These are phyloP conservation scores for Hyposoter didymator DNA, from an alignment of 2,888 invertebrate species.

Conservation along the genomic window DNA sequence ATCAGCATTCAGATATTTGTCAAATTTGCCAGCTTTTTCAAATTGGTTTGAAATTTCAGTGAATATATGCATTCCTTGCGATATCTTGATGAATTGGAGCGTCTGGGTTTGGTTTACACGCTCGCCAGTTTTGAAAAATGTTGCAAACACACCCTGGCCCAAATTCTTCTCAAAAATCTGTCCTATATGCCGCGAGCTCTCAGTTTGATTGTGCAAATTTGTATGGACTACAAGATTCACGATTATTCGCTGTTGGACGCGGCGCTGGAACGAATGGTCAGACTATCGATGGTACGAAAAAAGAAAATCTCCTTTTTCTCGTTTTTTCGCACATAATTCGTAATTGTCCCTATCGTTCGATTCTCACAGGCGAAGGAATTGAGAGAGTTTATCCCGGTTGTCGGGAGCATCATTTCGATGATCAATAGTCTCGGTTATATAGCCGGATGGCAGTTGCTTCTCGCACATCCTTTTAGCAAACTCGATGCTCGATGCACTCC, in stretches of 20 bases:
- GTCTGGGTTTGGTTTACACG: slow-evolving; percentile 80
- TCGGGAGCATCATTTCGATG: slow-evolving; percentile 72
- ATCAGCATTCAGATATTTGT: not conserved
- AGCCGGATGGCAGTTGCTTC: slow-evolving; percentile 77
- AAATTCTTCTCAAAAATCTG: slow-evolving; percentile 74
- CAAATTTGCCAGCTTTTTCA: not conserved
- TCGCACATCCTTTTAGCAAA: slow-evolving; percentile 76
- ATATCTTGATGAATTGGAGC: slow-evolving; percentile 81
- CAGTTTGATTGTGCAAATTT: slow-evolving; percentile 75
- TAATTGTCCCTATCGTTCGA: not conserved
- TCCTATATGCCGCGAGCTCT: slow-evolving; percentile 73
- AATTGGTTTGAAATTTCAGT: slow-evolving; percentile 72
- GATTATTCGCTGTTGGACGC: slow-evolving; percentile 76
- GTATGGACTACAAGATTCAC: slow-evolving; percentile 76
- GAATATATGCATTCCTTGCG: slow-evolving; percentile 78
- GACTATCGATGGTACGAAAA: slow-evolving; percentile 74
- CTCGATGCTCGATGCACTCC: slow-evolving; percentile 70
- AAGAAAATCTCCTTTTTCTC: not conserved
- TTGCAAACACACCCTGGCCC: slow-evolving; percentile 76
- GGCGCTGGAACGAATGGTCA: slow-evolving; percentile 75
- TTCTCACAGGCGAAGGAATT: slow-evolving; percentile 75
- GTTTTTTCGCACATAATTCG: not conserved
- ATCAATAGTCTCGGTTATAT: slow-evolving; percentile 76
- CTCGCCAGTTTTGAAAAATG: slow-evolving; percentile 76
- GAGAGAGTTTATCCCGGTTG: slow-evolving; percentile 73